Percentiles rank a stretch among this genome's conserved stretches.
These are phyloP conservation scores for Drosophila seclusa DNA, from an alignment of 2,888 invertebrate species.

Conservation along the genomic window DNA sequence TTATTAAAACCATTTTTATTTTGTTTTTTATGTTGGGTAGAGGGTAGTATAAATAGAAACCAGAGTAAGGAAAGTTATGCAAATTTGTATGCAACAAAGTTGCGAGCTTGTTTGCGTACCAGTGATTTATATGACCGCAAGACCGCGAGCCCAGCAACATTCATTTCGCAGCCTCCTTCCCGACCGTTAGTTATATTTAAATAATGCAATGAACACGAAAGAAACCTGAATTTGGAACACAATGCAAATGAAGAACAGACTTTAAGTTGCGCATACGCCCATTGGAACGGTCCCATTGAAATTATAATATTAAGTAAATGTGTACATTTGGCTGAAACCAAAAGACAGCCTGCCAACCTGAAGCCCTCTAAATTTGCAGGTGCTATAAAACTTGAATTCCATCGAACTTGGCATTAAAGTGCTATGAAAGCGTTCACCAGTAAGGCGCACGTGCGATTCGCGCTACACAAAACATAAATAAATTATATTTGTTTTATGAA, in stretches of 20 bases:
- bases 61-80: slow-evolving; percentile 65
- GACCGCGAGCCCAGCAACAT: slow-evolving; percentile 55
- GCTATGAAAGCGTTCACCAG: slow-evolving; percentile 54
- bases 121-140: slow-evolving; percentile 70
- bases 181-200: slow-evolving; percentile 43
- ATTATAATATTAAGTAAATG: slow-evolving; percentile 35
- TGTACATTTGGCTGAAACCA: slow-evolving; percentile 12
- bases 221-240: slow-evolving; percentile 23
- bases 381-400: slow-evolving; percentile 42
- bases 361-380: slow-evolving; percentile 3
- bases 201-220: slow-evolving; percentile 27
- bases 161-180: slow-evolving; percentile 35
- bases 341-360: slow-evolving; percentile 11
- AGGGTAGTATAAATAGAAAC: slow-evolving; percentile 2
- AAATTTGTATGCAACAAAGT: slow-evolving; percentile 76
- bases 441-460: slow-evolving; percentile 33
- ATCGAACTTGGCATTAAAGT: slow-evolving; percentile 45
- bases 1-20: not conserved
- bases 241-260: slow-evolving; percentile 46
- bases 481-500: not conserved
- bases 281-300: slow-evolving; percentile 21
- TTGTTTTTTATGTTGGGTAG: no score
- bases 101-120: slow-evolving; percentile 64
- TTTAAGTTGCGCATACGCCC: slow-evolving; percentile 40
- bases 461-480: slow-evolving; percentile 1